These are phyloP conservation scores for Gracilinanus agilis DNA, from an alignment of 2,113 vertebrate species.

Conservation along the genomic window DNA sequence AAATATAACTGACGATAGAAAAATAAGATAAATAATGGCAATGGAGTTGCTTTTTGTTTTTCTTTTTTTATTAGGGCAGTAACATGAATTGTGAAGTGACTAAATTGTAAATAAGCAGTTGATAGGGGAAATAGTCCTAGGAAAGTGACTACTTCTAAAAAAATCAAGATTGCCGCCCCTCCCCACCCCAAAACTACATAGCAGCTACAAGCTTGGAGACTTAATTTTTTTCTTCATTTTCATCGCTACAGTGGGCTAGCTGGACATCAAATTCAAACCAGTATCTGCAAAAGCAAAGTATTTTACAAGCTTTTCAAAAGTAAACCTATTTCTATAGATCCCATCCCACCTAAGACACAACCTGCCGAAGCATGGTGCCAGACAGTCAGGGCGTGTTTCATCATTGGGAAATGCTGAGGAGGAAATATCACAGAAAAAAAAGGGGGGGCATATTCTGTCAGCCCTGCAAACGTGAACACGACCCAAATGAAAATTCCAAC, in stretches of 20 bases:
- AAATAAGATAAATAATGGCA: conserved; percentile 75
- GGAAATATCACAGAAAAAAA: conserved; percentile 48
- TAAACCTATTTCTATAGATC: conserved; percentile 67
- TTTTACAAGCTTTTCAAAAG: conserved; percentile 83
- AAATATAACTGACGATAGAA: conserved; percentile 80
- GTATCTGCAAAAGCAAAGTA: conserved; percentile 78
- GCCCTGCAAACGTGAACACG: conserved; percentile 78
- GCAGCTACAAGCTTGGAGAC: conserved; percentile 67
- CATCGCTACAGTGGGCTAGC: conserved; percentile 72
- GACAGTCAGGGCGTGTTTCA: conserved; percentile 63
- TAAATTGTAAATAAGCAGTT: conserved; percentile 75
- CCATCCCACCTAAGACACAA: conserved; percentile 59
- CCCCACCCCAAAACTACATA: conserved; percentile 46
- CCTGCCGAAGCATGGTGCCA: conserved; percentile 71
- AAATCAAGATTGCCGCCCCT: conserved; percentile 69
- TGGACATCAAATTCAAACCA: conserved; percentile 71
- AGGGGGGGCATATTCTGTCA: conserved; percentile 41
- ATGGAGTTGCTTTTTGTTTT: conserved; percentile 67
- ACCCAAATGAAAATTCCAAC: conserved; percentile 70
- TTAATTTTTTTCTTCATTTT: conserved; percentile 63
- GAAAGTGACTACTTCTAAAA: conserved; percentile 66
- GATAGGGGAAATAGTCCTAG: conserved; percentile 62
- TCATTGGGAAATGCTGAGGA: conserved; percentile 58
- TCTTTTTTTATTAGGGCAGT: conserved; percentile 64
- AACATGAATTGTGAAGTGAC: conserved; percentile 71